A percentile compares a stretch with the other conserved stretches of the same genome.
Conservation (phyloP, 2,113 vertebrate genomes). For the Grammomys dolichurus region DNA sequence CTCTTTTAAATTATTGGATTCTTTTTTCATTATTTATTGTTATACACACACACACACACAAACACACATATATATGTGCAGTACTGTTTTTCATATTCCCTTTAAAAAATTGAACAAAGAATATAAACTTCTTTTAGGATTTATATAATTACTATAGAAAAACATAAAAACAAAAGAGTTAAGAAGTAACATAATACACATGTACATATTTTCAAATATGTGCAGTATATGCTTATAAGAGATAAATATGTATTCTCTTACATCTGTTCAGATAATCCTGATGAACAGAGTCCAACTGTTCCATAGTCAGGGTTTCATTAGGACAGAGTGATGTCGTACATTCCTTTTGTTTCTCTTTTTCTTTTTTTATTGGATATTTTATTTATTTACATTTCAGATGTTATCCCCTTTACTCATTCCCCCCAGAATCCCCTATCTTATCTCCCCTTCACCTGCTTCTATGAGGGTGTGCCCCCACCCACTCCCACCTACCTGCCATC, state of each 20-base stretch:
- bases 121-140: background rate
- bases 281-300: background rate
- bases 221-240: background rate
- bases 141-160: background rate
- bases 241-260: background rate
- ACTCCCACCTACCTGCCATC: no score
- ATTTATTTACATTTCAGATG: no score
- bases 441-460: no score
- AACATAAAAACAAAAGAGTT: background rate
- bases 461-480: no score
- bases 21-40: background rate
- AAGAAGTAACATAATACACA: background rate
- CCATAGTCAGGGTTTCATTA: background rate
- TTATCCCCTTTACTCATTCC: no score
- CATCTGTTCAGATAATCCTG: background rate
- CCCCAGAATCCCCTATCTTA: no score
- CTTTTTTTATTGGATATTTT: no score
- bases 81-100: background rate
- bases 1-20: background rate
- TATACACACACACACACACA: background rate
- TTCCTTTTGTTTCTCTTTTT: background rate
- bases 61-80: no score
- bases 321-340: background rate
- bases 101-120: background rate
- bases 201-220: background rate